Conservation (phyloP, 2,888 invertebrate species). For the Idaea aversata region DNA sequence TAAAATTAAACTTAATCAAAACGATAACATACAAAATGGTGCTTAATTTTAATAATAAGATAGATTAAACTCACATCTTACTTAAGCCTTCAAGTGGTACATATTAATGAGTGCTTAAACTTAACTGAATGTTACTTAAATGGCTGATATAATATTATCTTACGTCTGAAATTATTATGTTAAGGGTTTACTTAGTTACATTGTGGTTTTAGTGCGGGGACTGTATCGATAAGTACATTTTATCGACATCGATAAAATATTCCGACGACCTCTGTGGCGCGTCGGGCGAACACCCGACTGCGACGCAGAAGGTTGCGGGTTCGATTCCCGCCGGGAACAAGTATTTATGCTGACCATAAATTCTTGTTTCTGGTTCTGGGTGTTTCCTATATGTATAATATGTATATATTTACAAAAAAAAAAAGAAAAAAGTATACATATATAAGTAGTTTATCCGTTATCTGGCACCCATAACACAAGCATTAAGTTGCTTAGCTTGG, state of each 20-base stretch:
- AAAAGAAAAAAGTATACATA: too few relatives aligned
- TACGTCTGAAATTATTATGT: not conserved
- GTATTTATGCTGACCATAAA: too few relatives aligned
- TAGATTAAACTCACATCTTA: slow-evolving; percentile 22
- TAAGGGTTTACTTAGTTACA: slow-evolving; percentile 1
- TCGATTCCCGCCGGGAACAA: too few relatives aligned
- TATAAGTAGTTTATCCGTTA: too few relatives aligned
- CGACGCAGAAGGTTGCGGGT: too few relatives aligned
- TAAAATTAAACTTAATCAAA: not conserved
- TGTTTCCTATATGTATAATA: too few relatives aligned
- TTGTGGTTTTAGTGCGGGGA: not conserved
- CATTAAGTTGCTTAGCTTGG: too few relatives aligned
- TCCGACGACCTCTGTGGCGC: too few relatives aligned
- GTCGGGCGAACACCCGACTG: too few relatives aligned
- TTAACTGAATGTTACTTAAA: not conserved
- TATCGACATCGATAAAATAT: not conserved
- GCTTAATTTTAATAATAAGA: slow-evolving; percentile 27
- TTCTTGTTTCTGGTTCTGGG: too few relatives aligned
- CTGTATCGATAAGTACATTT: not conserved
- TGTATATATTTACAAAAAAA: too few relatives aligned
- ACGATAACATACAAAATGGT: slow-evolving; percentile 7
- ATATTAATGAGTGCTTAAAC: slow-evolving; percentile 21
- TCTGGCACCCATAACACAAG: too few relatives aligned
- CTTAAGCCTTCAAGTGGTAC: slow-evolving; percentile 22
- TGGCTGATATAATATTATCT: not conserved